Percentiles rank a stretch among this genome's conserved stretches.
phyloP scores from a whole-genome alignment of 2,113 vertebrate species.

The Eulacestoma nigropectus region DNA sequence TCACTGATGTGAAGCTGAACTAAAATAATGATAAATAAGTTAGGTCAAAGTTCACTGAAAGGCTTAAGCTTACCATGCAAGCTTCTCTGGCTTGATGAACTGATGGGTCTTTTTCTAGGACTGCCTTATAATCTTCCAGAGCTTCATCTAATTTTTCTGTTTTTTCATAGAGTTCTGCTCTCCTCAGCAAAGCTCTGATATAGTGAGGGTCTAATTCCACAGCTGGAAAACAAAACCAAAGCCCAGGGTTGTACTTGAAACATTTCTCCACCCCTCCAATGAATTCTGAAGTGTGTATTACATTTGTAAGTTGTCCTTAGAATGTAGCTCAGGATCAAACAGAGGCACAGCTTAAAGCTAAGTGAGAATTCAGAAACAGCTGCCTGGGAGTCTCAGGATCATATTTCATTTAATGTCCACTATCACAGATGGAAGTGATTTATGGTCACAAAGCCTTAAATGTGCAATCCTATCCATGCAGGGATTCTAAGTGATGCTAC shows the following conservation, averaged over 20 bases:
- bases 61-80: constrained; percentile 81
- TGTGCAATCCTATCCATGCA: background rate
- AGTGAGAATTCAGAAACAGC: background rate
- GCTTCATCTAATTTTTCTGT: constrained; percentile 95
- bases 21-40: background rate
- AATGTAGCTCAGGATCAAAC: background rate
- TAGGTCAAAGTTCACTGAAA: background rate
- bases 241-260: background rate
- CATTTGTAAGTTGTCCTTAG: background rate
- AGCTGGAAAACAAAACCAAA: constrained; percentile 66
- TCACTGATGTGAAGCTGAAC: background rate
- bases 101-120: constrained; percentile 84
- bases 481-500: background rate
- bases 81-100: constrained; percentile 83
- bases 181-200: constrained; percentile 83
- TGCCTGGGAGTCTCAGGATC: background rate
- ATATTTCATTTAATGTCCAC: background rate
- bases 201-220: constrained; percentile 86
- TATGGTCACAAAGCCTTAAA: background rate
- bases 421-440: background rate
- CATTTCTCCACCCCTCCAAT: background rate
- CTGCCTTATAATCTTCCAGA: constrained; percentile 87
- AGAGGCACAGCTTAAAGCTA: background rate
- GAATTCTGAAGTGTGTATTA: background rate
- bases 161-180: constrained; percentile 92